Percentiles rank a stretch among this genome's conserved stretches.
phyloP scores from a whole-genome alignment of 2,888 invertebrate genomes.

The Drymonia ruficornis region DNA sequence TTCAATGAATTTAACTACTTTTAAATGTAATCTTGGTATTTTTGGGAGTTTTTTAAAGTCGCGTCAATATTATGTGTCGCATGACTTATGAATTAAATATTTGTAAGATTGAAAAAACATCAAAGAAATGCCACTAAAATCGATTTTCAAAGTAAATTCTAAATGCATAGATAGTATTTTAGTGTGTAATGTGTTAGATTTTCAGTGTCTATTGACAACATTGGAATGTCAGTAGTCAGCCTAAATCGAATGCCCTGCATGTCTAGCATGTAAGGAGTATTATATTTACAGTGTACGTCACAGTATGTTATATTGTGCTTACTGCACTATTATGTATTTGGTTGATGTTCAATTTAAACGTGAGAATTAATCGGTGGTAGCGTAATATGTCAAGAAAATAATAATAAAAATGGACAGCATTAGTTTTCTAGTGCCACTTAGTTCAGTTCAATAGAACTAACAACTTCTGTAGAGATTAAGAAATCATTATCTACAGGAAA shows the following conservation, averaged over 20 bases:
- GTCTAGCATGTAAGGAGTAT: constrained; percentile 56
- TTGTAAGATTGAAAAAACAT: not conserved
- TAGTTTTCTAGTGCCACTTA: constrained; percentile 1
- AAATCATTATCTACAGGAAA: not conserved
- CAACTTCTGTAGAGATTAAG: not conserved
- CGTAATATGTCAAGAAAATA: not conserved
- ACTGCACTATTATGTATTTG: constrained; percentile 35
- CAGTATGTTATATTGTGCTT: constrained; percentile 47
- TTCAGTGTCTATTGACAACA: constrained; percentile 14
- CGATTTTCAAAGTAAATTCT: not conserved
- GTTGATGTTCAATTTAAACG: constrained; percentile 22
- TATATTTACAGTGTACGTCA: constrained; percentile 35
- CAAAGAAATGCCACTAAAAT: not conserved
- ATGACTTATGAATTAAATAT: constrained; percentile 13
- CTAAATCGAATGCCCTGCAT: constrained; percentile 46
- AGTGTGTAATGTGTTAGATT: constrained; percentile 14
- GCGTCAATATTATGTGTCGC: constrained; percentile 22
- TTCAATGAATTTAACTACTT: no score
- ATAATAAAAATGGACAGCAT: not conserved
- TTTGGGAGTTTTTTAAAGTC: constrained; percentile 9
- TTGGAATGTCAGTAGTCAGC: constrained; percentile 41
- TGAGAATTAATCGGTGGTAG: not conserved
- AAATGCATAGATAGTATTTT: constrained; percentile 1
- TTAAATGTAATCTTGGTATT: no score
- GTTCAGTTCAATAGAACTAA: constrained; percentile 1